phyloP scores from a whole-genome alignment of 2,113 vertebrate genomes.

The Python bivittatus region DNA sequence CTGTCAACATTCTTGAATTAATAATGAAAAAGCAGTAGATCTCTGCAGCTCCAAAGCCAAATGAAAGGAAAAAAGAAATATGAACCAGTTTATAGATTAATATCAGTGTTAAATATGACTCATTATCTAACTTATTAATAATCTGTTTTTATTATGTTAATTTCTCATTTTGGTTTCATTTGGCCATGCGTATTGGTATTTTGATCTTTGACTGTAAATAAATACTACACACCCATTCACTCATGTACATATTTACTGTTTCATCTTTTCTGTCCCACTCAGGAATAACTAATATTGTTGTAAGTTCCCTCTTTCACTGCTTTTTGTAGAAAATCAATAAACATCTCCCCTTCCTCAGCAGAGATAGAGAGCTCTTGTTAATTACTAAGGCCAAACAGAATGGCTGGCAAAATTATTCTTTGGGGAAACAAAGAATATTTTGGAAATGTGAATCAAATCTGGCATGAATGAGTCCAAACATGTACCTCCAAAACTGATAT shows the following conservation, averaged over 20 bases:
- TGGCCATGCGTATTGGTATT: neutral
- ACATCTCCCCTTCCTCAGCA: slow-evolving; percentile 52
- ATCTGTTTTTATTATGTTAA: neutral
- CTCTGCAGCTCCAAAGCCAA: neutral
- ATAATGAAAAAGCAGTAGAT: neutral
- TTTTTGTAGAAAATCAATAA: slow-evolving; percentile 63
- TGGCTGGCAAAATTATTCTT: slow-evolving; percentile 40
- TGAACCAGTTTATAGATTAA: neutral
- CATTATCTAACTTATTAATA: neutral
- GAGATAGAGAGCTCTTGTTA: slow-evolving; percentile 51
- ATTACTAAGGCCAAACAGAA: slow-evolving; percentile 45
- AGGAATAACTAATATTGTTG: neutral
- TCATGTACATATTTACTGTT: neutral
- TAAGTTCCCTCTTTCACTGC: slow-evolving; percentile 9
- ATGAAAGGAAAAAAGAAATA: neutral
- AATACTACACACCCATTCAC: neutral
- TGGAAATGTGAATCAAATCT: slow-evolving; percentile 39
- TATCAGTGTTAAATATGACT: neutral
- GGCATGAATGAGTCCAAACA: slow-evolving; percentile 16
- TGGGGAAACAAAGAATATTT: slow-evolving; percentile 41
- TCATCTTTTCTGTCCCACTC: neutral
- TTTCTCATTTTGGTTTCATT: neutral
- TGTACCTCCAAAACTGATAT: slow-evolving; percentile 34
- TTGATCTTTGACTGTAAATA: neutral
- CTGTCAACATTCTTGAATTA: neutral